phyloP scores from a whole-genome alignment of 2,888 invertebrate genomes.

The Sialis fuliginosa region DNA sequence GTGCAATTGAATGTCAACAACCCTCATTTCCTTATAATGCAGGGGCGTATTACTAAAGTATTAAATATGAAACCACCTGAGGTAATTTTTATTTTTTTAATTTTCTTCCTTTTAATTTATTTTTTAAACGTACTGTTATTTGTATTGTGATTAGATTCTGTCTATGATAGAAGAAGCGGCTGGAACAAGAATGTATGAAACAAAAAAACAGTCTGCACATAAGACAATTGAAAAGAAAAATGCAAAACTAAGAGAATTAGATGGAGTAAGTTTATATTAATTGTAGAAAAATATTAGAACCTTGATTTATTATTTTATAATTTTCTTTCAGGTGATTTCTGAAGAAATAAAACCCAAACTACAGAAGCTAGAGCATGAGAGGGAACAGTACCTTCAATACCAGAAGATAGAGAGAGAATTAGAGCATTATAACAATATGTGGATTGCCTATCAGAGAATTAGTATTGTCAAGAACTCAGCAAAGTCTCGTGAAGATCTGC shows the following conservation, averaged over 20 bases:
- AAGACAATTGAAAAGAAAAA: conserved; percentile 87
- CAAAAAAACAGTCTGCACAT: conserved; percentile 72
- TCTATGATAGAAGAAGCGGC: conserved; percentile 99
- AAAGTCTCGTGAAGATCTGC: conserved; percentile 11
- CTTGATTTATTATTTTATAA: conserved; percentile 1
- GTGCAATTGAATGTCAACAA: conserved; percentile 97
- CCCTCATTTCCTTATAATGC: conserved; percentile 99
- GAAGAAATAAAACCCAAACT: conserved; percentile 88
- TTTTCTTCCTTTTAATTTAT: too few relatives aligned
- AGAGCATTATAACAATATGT: conserved; percentile 59
- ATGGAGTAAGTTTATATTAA: conserved; percentile 36
- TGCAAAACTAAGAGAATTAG: conserved; percentile 70
- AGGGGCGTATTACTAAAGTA: conserved; percentile 96
- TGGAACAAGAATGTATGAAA: conserved; percentile 92
- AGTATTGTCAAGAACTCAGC: conserved; percentile 16
- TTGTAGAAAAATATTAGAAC: background rate
- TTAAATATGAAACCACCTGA: conserved; percentile 97
- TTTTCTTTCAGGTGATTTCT: conserved; percentile 34
- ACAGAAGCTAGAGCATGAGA: conserved; percentile 68
- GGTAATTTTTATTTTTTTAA: conserved; percentile 29
- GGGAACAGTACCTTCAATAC: conserved; percentile 70
- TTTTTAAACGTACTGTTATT: too few relatives aligned
- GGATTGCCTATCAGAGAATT: conserved; percentile 54
- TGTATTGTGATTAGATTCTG: conserved; percentile 40
- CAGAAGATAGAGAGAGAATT: conserved; percentile 72